phyloP scores from a whole-genome alignment of 2,888 invertebrate genomes.

The Agrenia bidenticulata region DNA sequence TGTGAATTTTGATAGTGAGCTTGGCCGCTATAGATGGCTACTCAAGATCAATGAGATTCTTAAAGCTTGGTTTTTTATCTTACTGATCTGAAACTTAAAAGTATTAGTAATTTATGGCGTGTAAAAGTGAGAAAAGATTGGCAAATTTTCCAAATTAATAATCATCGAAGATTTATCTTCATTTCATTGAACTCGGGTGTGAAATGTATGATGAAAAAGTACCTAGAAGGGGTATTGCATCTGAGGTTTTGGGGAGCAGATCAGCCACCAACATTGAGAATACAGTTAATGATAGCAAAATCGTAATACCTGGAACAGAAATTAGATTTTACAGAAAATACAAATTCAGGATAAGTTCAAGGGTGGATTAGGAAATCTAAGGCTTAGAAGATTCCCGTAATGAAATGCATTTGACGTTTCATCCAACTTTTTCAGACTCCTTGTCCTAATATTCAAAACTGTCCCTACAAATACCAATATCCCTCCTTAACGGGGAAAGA shows the following conservation, averaged over 20 bases:
- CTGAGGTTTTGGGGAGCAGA: slow-evolving; percentile 98
- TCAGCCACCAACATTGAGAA: slow-evolving; percentile 98
- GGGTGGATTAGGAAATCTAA: background rate
- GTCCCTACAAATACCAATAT: too few species aligned
- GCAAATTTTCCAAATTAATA: slow-evolving; percentile 5
- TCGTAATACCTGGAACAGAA: slow-evolving; percentile 84
- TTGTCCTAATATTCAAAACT: too few species aligned
- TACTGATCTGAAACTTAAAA: background rate
- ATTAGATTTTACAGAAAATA: background rate
- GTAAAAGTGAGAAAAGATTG: slow-evolving; percentile 12
- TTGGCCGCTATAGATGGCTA: slow-evolving; percentile 8
- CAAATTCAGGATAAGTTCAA: background rate
- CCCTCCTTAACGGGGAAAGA: too few species aligned
- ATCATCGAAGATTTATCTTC: background rate
- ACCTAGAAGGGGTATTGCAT: slow-evolving; percentile 99
- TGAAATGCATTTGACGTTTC: too few species aligned
- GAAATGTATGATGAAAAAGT: slow-evolving; percentile 10
- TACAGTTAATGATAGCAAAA: slow-evolving; percentile 98
- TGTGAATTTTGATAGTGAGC: background rate
- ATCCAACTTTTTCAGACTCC: too few species aligned
- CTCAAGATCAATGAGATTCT: background rate
- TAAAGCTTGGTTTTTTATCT: slow-evolving; percentile 11
- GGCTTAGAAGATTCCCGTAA: too few species aligned
- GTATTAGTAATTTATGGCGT: slow-evolving; percentile 16
- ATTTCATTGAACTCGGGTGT: slow-evolving; percentile 16